phyloP scores from a whole-genome alignment of 2,113 vertebrate genomes.

The Esox niger region DNA sequence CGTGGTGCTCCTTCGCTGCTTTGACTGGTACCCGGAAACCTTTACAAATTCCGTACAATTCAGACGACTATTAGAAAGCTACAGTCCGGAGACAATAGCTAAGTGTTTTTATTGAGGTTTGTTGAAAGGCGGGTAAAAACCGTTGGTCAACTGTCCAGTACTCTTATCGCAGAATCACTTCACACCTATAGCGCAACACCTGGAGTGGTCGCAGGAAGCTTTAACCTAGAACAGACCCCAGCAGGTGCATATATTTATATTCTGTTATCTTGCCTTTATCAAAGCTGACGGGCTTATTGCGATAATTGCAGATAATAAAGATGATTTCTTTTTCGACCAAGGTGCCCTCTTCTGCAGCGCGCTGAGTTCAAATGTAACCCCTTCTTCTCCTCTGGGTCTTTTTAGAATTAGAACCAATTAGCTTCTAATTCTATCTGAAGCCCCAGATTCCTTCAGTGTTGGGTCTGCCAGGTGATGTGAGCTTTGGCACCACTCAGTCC shows the following conservation, averaged over 20 bases:
- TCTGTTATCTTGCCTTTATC: slow-evolving; percentile 28
- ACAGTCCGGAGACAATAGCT: background rate
- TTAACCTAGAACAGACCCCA: slow-evolving; percentile 6
- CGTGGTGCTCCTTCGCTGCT: slow-evolving; percentile 69
- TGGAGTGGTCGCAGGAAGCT: slow-evolving; percentile 49
- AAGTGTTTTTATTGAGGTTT: slow-evolving; percentile 29
- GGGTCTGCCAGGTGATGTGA: slow-evolving; percentile 63
- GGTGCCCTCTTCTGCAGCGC: slow-evolving; percentile 55
- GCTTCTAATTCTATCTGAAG: slow-evolving; percentile 28
- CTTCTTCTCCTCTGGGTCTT: slow-evolving; percentile 33
- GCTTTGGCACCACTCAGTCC: slow-evolving; percentile 70
- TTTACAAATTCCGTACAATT: slow-evolving; percentile 46
- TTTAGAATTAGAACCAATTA: background rate
- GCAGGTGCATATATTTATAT: slow-evolving; percentile 23
- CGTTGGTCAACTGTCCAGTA: slow-evolving; percentile 20
- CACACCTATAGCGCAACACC: slow-evolving; percentile 42
- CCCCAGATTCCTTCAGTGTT: slow-evolving; percentile 63
- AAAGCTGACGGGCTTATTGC: slow-evolving; percentile 1
- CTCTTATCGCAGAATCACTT: background rate
- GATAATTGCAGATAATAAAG: background rate
- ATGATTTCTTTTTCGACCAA: slow-evolving; percentile 39
- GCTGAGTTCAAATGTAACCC: slow-evolving; percentile 39
- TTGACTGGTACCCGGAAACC: slow-evolving; percentile 46
- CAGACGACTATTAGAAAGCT: background rate
- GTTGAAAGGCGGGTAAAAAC: slow-evolving; percentile 21